Evolutionary conservation across 2,888 invertebrate genomes (phyloP), one percentile per base, ranked within the genome.

Genomic region (Drosophila vallismaia): DNA sequence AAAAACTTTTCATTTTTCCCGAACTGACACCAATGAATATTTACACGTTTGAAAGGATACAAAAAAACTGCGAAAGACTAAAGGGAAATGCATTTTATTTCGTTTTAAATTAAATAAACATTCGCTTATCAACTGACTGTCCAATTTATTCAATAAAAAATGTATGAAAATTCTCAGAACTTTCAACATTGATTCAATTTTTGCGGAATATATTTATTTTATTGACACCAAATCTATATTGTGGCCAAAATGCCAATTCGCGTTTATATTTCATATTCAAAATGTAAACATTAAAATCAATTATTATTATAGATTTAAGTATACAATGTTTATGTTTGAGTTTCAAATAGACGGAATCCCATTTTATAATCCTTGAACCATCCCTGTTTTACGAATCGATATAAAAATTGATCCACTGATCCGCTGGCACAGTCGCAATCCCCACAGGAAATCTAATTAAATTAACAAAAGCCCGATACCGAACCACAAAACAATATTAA

Each of bases 371-470:
- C 36, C 36, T 36, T 36, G 36, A 36, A 36, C 6, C 36, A n/a
- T n/a, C 36, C n/a, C 14, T 12, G 52, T 8, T 29, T 12, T 19
- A 28, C 12, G 3, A 55, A 14, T 29, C 24, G 10, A 10, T n/a
- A 10, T 31, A 6, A 26, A 9, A 57, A 48, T 26, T 46, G 29
- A 14, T 19, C 49, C 33, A 19, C 33, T 4, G 54, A 14, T 19
- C 49, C 33, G 31, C 33, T 4, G 54, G 33, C 29, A 7, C 24
- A 44, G 19, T 29, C 36, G 10, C 28, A 46, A 31, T 4, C 9
- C 24, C 12, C n/a, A 40, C 48, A 14, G 48, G 42, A 62, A 58
- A 58, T 42, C 42, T 62, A 62, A 62, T 62, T 62, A 62, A 62
- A 62, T 62, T 62, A 63, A 64, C 55, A 64, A 64, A 50, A 46